These are phyloP conservation scores for Chrysaora quinquecirrha DNA, from an alignment of 30 jellyfish, hydroid and myxozoan genomes.

Conservation along the genomic window DNA sequence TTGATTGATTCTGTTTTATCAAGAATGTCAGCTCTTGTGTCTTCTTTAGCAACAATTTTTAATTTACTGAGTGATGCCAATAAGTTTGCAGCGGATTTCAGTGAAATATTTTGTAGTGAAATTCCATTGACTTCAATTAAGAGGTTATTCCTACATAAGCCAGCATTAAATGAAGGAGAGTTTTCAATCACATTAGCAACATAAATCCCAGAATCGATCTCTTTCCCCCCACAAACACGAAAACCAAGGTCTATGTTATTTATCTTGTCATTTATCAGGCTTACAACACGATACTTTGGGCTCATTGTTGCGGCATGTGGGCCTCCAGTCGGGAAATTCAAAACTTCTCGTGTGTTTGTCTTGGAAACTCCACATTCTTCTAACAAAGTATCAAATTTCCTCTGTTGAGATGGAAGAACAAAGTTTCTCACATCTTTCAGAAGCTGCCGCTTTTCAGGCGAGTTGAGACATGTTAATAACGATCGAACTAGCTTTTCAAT, in stretches of 20 bases:
- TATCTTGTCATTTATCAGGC: constrained; percentile 37
- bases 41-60: constrained; percentile 72
- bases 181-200: constrained; percentile 28
- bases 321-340: background rate
- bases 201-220: constrained; percentile 52
- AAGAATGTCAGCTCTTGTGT: background rate
- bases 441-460: constrained; percentile 63
- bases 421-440: constrained; percentile 64
- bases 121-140: constrained; percentile 84
- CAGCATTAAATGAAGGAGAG: constrained; percentile 65
- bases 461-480: constrained; percentile 45
- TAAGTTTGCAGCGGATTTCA: constrained; percentile 63
- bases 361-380: background rate
- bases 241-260: constrained; percentile 53
- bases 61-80: constrained; percentile 52
- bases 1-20: constrained; percentile 3
- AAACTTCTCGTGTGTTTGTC: background rate
- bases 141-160: constrained; percentile 51
- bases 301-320: background rate
- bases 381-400: constrained; percentile 53
- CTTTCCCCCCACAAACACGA: constrained; percentile 79
- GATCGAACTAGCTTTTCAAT: constrained; percentile 53
- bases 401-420: constrained; percentile 33
- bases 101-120: constrained; percentile 60
- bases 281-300: constrained; percentile 63